Evolutionary conservation across 1,140 invertebrate species (phyloP).

Genomic region (Lasioglossum baleicum): DNA sequence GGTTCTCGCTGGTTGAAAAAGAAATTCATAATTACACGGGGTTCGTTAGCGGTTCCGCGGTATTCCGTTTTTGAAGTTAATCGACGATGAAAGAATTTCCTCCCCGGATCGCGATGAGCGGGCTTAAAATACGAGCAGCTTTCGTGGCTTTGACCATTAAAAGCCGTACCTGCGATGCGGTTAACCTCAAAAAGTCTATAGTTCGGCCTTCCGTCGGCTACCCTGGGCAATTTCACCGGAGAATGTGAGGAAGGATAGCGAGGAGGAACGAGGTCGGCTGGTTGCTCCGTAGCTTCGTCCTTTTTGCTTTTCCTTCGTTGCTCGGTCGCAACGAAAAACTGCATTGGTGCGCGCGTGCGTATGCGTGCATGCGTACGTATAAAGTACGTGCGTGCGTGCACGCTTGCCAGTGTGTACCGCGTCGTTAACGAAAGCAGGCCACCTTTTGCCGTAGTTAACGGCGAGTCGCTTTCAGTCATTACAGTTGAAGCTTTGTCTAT

Average conservation of each 20-base stretch:
- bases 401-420: background rate
- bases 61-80: conserved; percentile 54
- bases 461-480: background rate
- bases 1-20: background rate
- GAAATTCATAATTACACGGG: conserved; percentile 45
- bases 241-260: conserved; percentile 56
- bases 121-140: conserved; percentile 61
- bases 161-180: conserved; percentile 60
- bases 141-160: conserved; percentile 66
- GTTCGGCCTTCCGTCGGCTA: conserved; percentile 59
- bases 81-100: conserved; percentile 63
- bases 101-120: conserved; percentile 44
- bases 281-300: conserved; percentile 31
- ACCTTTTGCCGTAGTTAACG: conserved; percentile 3
- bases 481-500: no score
- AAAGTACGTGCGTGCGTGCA: no score
- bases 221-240: conserved; percentile 55
- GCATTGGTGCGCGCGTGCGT: background rate
- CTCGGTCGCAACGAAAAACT: conserved; percentile 38
- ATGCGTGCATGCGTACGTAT: background rate
- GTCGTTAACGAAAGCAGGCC: conserved; percentile 32
- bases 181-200: conserved; percentile 65
- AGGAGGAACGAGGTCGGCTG: conserved; percentile 56
- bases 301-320: conserved; percentile 41
- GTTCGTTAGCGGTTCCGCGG: conserved; percentile 49